Percentiles rank a stretch among this genome's conserved stretches.
phyloP scores from a whole-genome alignment of 2,113 vertebrate genomes.

The Brachypodius melanocephalos region DNA sequence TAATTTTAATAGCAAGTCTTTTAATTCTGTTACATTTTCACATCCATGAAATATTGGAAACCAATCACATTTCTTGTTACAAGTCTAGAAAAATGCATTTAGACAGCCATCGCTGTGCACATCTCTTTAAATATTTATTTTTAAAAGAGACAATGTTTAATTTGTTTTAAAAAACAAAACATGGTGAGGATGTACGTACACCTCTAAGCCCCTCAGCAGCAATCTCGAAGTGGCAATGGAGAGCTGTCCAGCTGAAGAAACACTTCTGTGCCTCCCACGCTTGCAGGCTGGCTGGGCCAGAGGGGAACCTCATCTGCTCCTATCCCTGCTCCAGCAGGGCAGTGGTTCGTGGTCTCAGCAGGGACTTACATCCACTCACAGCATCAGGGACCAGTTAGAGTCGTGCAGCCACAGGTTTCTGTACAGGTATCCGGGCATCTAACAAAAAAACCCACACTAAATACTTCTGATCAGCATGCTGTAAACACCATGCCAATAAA shows the following conservation, averaged over 20 bases:
- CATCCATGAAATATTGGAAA: not conserved
- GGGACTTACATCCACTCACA: not conserved
- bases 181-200: not conserved
- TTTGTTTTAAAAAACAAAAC: slow-evolving; percentile 42
- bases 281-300: too few species aligned
- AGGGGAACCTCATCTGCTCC: not conserved
- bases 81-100: not conserved
- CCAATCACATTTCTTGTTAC: not conserved
- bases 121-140: slow-evolving; percentile 34
- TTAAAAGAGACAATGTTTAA: not conserved
- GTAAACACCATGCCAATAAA: not conserved
- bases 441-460: not conserved
- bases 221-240: not conserved
- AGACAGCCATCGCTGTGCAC: not conserved
- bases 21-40: not conserved
- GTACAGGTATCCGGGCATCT: slow-evolving; percentile 67
- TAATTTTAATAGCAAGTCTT: not conserved
- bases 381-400: slow-evolving; percentile 12
- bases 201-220: not conserved
- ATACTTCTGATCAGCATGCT: not conserved
- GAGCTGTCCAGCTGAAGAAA: not conserved
- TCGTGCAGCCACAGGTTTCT: slow-evolving; percentile 66
- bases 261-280: fast-evolving
- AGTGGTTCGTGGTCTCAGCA: not conserved
- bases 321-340: fast-evolving